These are phyloP conservation scores for Castor canadensis DNA, from an alignment of 2,113 vertebrate genomes.

Conservation along the genomic window DNA sequence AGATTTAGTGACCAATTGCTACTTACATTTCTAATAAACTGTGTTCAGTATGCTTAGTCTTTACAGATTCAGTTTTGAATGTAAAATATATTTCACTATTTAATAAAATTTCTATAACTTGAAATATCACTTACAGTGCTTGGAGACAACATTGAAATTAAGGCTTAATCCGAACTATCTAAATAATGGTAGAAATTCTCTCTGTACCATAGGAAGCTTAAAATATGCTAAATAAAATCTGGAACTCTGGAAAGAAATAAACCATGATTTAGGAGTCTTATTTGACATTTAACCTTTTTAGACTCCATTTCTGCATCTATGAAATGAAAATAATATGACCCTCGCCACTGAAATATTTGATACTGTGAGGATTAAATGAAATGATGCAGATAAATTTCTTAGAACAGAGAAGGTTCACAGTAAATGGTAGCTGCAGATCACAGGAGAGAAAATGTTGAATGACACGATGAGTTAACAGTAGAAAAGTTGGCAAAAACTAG, in stretches of 20 bases:
- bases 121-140: background rate
- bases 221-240: background rate
- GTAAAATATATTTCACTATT: background rate
- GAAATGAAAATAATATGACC: background rate
- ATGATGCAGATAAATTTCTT: background rate
- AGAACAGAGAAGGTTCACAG: background rate
- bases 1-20: background rate
- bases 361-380: background rate
- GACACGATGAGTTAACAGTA: background rate
- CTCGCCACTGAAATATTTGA: background rate
- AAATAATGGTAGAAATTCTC: background rate
- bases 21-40: background rate
- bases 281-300: background rate
- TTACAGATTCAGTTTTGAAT: background rate
- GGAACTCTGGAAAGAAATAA: background rate
- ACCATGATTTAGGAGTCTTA: background rate
- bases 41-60: background rate
- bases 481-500: background rate
- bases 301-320: background rate
- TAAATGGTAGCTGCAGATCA: background rate
- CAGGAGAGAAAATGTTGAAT: background rate
- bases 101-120: conserved; percentile 30
- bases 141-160: background rate
- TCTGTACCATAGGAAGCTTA: background rate
- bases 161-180: background rate